Base-by-base conservation (phyloP, 2,888 invertebrate species). In the Melanophora roralis region DNA sequence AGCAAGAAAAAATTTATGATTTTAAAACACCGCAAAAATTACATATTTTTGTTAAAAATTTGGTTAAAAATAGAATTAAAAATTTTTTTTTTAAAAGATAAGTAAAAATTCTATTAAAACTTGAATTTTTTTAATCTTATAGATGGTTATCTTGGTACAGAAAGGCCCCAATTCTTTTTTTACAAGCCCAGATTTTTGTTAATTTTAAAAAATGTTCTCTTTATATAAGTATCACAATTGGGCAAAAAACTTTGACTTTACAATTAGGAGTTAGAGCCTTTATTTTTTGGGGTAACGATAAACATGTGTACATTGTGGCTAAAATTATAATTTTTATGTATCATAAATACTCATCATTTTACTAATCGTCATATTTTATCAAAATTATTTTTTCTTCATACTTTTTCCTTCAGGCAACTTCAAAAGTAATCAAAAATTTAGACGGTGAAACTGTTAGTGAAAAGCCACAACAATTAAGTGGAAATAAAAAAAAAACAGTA, bases 371-470 rank as follows among this genome's bases (percentile, higher is more conserved):
- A 82, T 67, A 78, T 82, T 82, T 74, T 82, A 64, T 19, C 72
- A 51, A 73, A 57, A 57, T 73, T 82, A 83, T 85, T 78, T 81
- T 68, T 40, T 84, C 82, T 85, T 82, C 83, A 82, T 81, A 85
- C 65, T 85, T 87, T 83, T 84, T 86, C 86, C 88, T 84, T 87
- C 88, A 88, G 87, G 88, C 87, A 87, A 86, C 27, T 27, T 6
- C 72, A 75, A 81, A 76, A 81, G 73, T 68, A 79, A 38, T 76
- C 16, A 4, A 55, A 67, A 59, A 14, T 38, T n/a, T 40, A 36
- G 43, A 49, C n/a, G n/a, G n/a, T n/a, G 57, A 72, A 27, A 55
- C 7, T 11, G 45, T 34, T 36, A 60, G 23, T 55, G 19, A 72
- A 80, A 76, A 53, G 78, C 40, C 67, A 71, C 68, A 67, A 19